Base-by-base conservation (phyloP, 2,888 invertebrate genomes). In the Panopea generosa region DNA sequence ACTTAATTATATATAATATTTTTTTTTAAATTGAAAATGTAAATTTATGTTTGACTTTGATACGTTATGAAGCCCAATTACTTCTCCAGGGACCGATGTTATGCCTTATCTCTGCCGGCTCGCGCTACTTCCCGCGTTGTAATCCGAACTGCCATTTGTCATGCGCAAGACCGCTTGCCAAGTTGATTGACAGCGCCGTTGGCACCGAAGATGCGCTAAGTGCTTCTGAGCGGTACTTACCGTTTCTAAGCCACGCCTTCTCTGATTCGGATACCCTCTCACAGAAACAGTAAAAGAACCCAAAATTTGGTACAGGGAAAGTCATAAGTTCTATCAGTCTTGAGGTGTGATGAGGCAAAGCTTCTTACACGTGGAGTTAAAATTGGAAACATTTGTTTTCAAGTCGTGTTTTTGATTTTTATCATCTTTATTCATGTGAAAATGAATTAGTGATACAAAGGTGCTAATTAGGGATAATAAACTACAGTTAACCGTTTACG, bases 111-210 rank as follows among this genome's bases (percentile, higher is more conserved):
- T 24, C 60, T 43, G 50, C 40, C 22, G 7, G 40, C 59, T 57
- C 69, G 52, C 60, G 60, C 60, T 55, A 45, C 59, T n/a, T 53
- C 53, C 40, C 55, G n/a, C 57, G 57, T 53, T 26, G 77, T 65
- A 72, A 77, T 50, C 63, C 55, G 61, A 72, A 16, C 38, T 50
- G 45, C 65, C 69, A 72, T 77, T 72, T 68, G 77, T 72, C 77
- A 68, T 77, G 63, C 65, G 63, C 72, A 18, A 27, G 27, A 45
- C 67, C 20, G 61, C 68, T 67, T 49, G 40, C 49, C 29, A 52
- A 2, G 53, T 57, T 77, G 77, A 77, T 69, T 68, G 77, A 72
- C 72, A 63, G 22, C 24, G 40, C 40, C 9, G 18, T 27, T 52
- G 29, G 65, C 33, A 53, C 20, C 26, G 38, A 50, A 20, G 47